Conservation (phyloP, 2,797 vertebrate species). For the Neosilurus mollespiculum region DNA sequence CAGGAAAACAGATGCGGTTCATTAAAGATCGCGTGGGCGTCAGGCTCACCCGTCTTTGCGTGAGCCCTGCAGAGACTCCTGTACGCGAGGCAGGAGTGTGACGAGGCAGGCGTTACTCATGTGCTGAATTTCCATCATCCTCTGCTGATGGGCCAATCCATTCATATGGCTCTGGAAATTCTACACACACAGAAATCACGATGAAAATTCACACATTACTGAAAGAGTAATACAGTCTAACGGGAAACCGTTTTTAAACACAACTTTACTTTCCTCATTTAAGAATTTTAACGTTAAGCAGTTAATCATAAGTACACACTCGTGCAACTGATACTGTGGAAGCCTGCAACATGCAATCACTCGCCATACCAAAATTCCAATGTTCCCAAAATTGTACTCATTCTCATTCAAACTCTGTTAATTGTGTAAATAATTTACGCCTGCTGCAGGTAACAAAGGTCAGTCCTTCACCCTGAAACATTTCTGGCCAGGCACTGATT, state of each 20-base stretch:
- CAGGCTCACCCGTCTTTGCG: constrained; percentile 77
- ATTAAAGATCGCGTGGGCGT: too few species aligned
- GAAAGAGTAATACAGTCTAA: background rate
- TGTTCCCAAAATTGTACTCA: background rate
- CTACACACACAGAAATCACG: constrained; percentile 62
- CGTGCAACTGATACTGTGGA: background rate
- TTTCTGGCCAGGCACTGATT: background rate
- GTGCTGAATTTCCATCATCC: constrained; percentile 91
- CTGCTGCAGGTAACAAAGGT: background rate
- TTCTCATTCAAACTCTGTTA: background rate
- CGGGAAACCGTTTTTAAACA: background rate
- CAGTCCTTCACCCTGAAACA: background rate
- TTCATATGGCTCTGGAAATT: constrained; percentile 93
- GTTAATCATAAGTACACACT: background rate
- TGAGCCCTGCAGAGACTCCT: constrained; percentile 77
- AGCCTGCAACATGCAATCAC: background rate
- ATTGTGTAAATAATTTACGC: background rate
- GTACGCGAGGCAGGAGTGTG: constrained; percentile 85
- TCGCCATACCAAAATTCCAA: background rate
- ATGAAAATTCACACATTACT: background rate
- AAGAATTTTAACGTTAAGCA: background rate
- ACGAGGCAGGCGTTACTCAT: constrained; percentile 91
- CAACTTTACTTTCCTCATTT: background rate
- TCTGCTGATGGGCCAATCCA: constrained; percentile 88
- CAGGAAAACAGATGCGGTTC: background rate